A percentile compares a stretch with the other conserved stretches of the same genome.
Conservation (phyloP, 1,140 invertebrate genomes). For the Thaumetopoea pityocampa region DNA sequence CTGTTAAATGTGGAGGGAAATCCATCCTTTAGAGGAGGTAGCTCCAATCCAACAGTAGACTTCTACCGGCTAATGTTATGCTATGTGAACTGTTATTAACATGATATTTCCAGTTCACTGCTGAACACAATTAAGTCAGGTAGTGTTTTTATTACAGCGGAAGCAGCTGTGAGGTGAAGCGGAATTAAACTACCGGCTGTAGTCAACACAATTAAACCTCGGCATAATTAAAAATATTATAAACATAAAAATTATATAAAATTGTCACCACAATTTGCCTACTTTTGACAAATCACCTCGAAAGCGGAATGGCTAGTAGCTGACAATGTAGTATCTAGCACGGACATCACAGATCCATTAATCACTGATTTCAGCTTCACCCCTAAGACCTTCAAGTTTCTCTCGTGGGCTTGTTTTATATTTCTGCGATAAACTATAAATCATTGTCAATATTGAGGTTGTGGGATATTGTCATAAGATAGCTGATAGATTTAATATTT, state of each 20-base stretch:
- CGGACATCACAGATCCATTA: conserved; percentile 34
- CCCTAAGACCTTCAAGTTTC: conserved; percentile 26
- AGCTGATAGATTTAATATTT: conserved; percentile 17
- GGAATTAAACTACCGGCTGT: too few relatives aligned
- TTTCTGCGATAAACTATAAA: conserved; percentile 23
- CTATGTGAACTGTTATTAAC: too few relatives aligned
- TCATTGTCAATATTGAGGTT: conserved; percentile 22
- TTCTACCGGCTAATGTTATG: too few relatives aligned
- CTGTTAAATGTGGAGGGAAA: too few relatives aligned
- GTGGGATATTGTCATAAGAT: conserved; percentile 22
- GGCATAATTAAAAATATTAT: conserved; percentile 1
- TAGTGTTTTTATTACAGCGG: too few relatives aligned
- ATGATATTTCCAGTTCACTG: too few relatives aligned
- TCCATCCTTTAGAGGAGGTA: too few relatives aligned
- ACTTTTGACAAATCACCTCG: conserved; percentile 13
- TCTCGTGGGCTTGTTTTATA: conserved; percentile 19
- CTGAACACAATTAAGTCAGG: too few relatives aligned
- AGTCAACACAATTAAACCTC: too few relatives aligned
- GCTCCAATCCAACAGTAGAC: too few relatives aligned
- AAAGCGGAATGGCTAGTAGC: conserved; percentile 7
- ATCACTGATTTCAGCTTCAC: conserved; percentile 26
- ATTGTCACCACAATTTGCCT: conserved; percentile 9
- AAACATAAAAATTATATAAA: conserved; percentile 13
- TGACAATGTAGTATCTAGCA: conserved; percentile 30
- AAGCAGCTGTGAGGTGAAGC: too few relatives aligned